Evolutionary conservation across 2,888 invertebrate species (phyloP).

Genomic region (Aproaerema taeniolella): DNA sequence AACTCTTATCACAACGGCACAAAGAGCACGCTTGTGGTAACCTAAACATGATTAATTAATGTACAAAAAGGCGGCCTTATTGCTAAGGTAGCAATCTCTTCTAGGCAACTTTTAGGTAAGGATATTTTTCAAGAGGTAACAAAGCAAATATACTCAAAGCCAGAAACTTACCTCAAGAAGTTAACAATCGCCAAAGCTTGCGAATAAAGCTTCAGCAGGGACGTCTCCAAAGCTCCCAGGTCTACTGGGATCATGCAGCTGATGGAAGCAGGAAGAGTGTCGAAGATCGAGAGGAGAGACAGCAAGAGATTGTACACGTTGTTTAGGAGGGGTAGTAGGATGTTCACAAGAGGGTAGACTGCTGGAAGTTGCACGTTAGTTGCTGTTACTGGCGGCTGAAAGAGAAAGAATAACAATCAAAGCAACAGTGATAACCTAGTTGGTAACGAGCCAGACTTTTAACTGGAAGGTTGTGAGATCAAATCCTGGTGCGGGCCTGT

Average conservation of each 20-base stretch:
- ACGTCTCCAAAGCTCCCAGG: conserved; percentile 59
- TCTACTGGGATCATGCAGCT: conserved; percentile 63
- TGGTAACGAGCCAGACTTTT: too few relatives aligned
- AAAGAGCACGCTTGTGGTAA: too few relatives aligned
- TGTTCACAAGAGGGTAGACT: conserved; percentile 65
- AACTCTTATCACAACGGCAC: too few relatives aligned
- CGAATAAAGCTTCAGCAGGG: conserved; percentile 58
- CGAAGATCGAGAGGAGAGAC: conserved; percentile 63
- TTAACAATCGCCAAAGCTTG: conserved; percentile 67
- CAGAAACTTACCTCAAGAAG: conserved; percentile 35
- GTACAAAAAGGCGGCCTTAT: too few relatives aligned
- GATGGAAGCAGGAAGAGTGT: conserved; percentile 58
- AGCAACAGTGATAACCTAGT: too few relatives aligned
- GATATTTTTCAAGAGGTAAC: background rate
- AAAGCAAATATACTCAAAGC: background rate
- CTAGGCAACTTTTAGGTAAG: too few relatives aligned
- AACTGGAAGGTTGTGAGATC: too few relatives aligned
- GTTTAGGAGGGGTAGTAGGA: conserved; percentile 60
- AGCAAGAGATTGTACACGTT: conserved; percentile 68
- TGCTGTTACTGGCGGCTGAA: conserved; percentile 54
- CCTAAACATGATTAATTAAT: too few relatives aligned
- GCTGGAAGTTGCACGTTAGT: conserved; percentile 57
- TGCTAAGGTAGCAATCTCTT: too few relatives aligned
- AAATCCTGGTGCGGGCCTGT: too few relatives aligned
- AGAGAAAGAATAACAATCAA: conserved; percentile 18